Evolutionary conservation across 2,888 invertebrate species (phyloP), one percentile per base, ranked within the genome.

Genomic region (Drosophila subquinaria): DNA sequence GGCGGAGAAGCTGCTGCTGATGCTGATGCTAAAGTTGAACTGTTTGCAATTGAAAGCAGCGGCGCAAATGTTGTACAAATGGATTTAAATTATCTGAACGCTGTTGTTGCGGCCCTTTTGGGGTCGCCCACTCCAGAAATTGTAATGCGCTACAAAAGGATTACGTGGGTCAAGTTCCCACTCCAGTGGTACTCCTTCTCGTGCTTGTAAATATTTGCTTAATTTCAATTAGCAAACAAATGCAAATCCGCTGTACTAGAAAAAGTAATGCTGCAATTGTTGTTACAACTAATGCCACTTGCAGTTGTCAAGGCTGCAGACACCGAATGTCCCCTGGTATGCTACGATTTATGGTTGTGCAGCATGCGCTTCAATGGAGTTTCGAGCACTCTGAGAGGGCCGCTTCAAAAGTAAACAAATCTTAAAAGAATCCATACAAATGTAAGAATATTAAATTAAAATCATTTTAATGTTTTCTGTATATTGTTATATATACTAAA

Each of bases 61-160:
- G 61, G 57, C 78, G 57, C 78, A 84, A 82, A 78, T 79, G 78
- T 85, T 82, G 43, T 80, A 75, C 82, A 90, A 91, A 90, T 86
- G 91, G 91, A 89, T 91, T 90, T 89, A 90, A 88, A 89, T 90
- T 81, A 83, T 81, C 70, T 83, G 74, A 10, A 64, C 83, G 50
- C 51, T 60, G 60, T 45, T 38, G 36, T n/a, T 45, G 35, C 30
- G 51, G 35, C 35, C 35, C 27, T 52, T 47, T 47, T 35, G 47
- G 35, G 47, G 35, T 53, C 27, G 23, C 50, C 27, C 73, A 53
- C 8, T 60, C 52, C 23, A 38, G 30, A 43, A 51, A 53, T 80
- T 82, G 72, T 82, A 79, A 79, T 83, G 79, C 73, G 84, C 91
- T 92, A 92, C 91, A 91, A 90, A 92, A 88, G 92, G 92, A 92